These are phyloP conservation scores for Microctonus hyperodae DNA, from an alignment of 2,888 invertebrate species.

Conservation along the genomic window DNA sequence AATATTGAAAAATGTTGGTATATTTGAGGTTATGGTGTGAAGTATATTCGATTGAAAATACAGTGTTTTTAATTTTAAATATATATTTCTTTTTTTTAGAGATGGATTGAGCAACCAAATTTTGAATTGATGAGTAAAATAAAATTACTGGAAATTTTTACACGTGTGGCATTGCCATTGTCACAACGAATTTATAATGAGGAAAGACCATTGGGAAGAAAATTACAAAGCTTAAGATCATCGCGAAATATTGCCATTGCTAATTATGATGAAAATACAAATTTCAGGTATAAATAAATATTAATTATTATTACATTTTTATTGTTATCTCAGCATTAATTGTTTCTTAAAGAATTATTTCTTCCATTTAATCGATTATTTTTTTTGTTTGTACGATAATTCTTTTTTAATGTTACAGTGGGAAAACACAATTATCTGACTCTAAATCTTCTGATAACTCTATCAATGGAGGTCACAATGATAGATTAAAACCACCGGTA, in stretches of 20 bases:
- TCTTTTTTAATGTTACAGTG: neutral
- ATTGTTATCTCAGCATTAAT: too few relatives aligned
- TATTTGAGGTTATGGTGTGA: conserved; percentile 25
- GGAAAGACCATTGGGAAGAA: conserved; percentile 40
- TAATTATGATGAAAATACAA: conserved; percentile 30
- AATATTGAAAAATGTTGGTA: conserved; percentile 51
- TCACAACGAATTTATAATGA: conserved; percentile 48
- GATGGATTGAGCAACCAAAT: conserved; percentile 49
- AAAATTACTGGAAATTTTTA: conserved; percentile 53
- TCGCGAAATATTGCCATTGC: conserved; percentile 38
- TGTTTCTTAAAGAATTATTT: neutral
- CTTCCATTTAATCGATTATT: neutral
- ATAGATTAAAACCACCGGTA: conserved; percentile 26
- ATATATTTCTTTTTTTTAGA: conserved; percentile 42
- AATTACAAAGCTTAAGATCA: conserved; percentile 41
- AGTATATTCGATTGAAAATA: neutral
- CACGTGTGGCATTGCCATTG: conserved; percentile 52
- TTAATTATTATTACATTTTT: too few relatives aligned
- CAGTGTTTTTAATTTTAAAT: neutral
- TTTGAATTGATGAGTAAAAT: conserved; percentile 43
- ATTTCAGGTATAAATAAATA: conserved; percentile 16
- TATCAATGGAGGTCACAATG: neutral
- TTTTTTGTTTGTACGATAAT: neutral
- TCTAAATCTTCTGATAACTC: neutral
- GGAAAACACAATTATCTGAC: neutral